Percentiles rank a stretch among this genome's conserved stretches.
These are phyloP conservation scores for Theocolax elegans DNA, from an alignment of 1,140 invertebrate genomes.

Conservation along the genomic window DNA sequence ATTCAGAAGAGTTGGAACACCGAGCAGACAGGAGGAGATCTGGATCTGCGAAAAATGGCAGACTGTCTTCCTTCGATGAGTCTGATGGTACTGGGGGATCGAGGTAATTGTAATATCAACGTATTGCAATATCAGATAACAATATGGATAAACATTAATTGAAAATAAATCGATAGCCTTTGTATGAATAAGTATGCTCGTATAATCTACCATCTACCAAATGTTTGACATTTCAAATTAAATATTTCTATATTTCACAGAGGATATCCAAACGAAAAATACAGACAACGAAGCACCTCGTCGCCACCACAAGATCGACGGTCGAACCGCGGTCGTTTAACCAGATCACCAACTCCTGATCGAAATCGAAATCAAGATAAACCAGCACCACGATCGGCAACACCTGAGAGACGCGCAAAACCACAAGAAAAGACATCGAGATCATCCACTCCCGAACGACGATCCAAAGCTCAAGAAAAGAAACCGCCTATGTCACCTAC, in stretches of 20 bases:
- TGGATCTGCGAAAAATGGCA: constrained; percentile 38
- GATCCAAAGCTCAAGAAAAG: not conserved
- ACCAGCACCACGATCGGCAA: not conserved
- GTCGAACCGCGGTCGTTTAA: not conserved
- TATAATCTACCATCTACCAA: no score
- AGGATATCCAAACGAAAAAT: not conserved
- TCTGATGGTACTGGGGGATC: not conserved
- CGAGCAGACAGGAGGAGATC: constrained; percentile 32
- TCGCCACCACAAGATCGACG: not conserved
- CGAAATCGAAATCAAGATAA: constrained; percentile 1
- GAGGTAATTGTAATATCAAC: constrained; percentile 17
- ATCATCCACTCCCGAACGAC: constrained; percentile 15
- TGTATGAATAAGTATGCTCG: no score
- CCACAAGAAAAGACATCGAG: not conserved
- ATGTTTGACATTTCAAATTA: no score
- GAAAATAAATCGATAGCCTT: no score
- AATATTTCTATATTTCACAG: not conserved
- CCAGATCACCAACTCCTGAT: constrained; percentile 9
- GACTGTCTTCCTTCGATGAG: constrained; percentile 41
- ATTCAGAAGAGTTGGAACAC: constrained; percentile 37
- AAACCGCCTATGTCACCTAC: constrained; percentile 15
- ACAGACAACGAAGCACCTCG: constrained; percentile 6
- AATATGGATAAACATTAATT: no score
- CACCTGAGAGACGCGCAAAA: constrained; percentile 4
- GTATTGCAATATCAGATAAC: no score